Base-by-base conservation (phyloP, 1,140 invertebrate genomes). In the Hydropsyche tenuis region DNA sequence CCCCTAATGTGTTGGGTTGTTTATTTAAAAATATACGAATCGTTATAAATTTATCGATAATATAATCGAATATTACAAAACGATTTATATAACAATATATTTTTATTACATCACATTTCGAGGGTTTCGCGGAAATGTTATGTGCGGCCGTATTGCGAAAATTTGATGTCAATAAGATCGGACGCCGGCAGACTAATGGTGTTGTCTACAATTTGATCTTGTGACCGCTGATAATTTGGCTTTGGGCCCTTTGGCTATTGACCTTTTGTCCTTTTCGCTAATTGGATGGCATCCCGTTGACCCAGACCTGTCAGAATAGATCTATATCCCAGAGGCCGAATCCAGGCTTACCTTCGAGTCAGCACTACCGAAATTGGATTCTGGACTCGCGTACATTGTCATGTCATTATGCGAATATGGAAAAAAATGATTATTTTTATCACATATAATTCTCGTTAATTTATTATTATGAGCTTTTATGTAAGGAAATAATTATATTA, bases 121-220 rank as follows among this genome's bases (percentile, higher is more conserved):
- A 37, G 30, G 30, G 30, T 37, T 37, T 37, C 9, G 30, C 30
- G 30, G 30, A 37, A 37, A 37, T 4, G 56, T 7, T 14, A 11
- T 53, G 51, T 23, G 18, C 56, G 56, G 56, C 25, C 23, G 20
- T 60, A 20, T 22, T 60, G 56, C 18, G 56, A 25, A 60, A 60
- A 60, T 60, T 60, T 60, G 56, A 60, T 60, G 56, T 60, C 56
- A 60, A 60, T 60, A 60, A 60, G 56, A 60, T 60, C 56, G 56
- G 56, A 60, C 7, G 56, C 22, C 23, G 22, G 56, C 4, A 25
- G 56, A 60, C 56, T 60, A 60, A 60, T 60, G 56, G 56, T 23
- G 20, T 60, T 60, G 56, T 60, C 56, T 60, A 60, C 56, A 60
- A 60, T 60, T 60, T 60, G 56, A 60, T 60, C 56, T 60, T 60